Base-by-base conservation (phyloP, 2,888 invertebrate species). In the Cataglyphis altisquamis region DNA sequence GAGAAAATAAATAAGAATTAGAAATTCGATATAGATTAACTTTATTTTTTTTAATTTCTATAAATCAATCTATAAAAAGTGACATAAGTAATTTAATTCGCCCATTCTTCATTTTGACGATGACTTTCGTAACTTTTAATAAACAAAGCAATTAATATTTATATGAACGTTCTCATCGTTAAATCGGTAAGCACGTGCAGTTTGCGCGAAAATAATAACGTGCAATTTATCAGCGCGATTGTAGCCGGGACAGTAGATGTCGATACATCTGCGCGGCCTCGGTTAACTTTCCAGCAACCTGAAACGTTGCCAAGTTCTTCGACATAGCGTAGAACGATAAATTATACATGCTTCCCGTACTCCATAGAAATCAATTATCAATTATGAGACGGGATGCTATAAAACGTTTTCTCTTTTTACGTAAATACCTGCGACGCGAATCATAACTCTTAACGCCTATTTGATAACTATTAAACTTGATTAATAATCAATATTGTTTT, bases 291-390 rank as follows among this genome's bases (percentile, higher is more conserved):
- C 85, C 87, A 90, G 78, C 84, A 86, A 89, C 84, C 85, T 90
- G 90, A 89, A 90, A 89, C 89, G 83, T 39, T 87, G 90, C 90
- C 90, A 90, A 89, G 87, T 87, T 87, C 85, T 90, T 86, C 82
- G 74, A 77, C 85, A 66, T 72, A 75, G 66, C 82, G 80, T 72
- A 73, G 66, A 77, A 29, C 87, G 52, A 90, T 90, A 90, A 90
- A 90, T 90, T 90, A 87, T 85, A 63, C 75, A 66, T 41, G 81
- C 73, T 84, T 55, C 75, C 62, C 62, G 78, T 55, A 83, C 29
- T 72, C 21, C 25, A 85, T 82, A 82, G 84, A 86, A 85, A 89
- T 86, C 90, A 89, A 85, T 90, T 87, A 90, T 90, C 83, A 85
- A 82, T 88, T 89, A 89, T 80, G 70, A 45, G 67, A 70, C 84